Evolutionary conservation across 2,113 vertebrate genomes (phyloP).

Genomic region (Rhinogobius similis): DNA sequence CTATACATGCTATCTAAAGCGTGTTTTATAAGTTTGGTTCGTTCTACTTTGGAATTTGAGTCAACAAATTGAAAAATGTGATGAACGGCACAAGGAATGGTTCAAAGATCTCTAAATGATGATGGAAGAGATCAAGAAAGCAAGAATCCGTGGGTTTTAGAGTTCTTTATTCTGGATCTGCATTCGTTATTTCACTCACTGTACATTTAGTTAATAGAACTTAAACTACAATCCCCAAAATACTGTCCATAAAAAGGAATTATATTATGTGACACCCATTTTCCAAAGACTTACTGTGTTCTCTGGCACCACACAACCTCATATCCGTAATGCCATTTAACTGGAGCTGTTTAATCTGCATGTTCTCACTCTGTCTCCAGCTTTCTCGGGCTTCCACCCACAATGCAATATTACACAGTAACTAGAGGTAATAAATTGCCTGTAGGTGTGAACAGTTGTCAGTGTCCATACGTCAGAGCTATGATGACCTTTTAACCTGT

Average conservation of each 20-base stretch:
- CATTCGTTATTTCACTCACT: no score
- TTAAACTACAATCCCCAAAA: no score
- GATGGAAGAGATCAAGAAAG: no score
- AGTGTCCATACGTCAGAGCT: not conserved
- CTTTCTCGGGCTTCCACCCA: not conserved
- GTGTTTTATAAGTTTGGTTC: not conserved
- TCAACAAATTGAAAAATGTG: no score
- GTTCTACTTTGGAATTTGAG: not conserved
- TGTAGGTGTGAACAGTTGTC: constrained; percentile 1
- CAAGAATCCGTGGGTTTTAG: no score
- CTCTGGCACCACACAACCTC: not conserved
- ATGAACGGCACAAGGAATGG: no score
- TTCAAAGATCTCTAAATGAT: no score
- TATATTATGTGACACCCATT: not conserved
- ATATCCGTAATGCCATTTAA: not conserved
- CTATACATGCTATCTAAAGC: not conserved
- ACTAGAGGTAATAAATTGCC: not conserved
- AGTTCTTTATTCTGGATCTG: no score
- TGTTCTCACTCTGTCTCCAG: not conserved
- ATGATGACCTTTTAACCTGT: not conserved
- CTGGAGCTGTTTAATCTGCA: constrained; percentile 4
- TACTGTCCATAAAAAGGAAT: no score
- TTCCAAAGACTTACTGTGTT: not conserved
- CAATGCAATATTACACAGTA: not conserved
- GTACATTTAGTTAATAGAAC: no score